Conservation (phyloP, 1,140 invertebrate genomes). For the Drosophila willistoni region DNA sequence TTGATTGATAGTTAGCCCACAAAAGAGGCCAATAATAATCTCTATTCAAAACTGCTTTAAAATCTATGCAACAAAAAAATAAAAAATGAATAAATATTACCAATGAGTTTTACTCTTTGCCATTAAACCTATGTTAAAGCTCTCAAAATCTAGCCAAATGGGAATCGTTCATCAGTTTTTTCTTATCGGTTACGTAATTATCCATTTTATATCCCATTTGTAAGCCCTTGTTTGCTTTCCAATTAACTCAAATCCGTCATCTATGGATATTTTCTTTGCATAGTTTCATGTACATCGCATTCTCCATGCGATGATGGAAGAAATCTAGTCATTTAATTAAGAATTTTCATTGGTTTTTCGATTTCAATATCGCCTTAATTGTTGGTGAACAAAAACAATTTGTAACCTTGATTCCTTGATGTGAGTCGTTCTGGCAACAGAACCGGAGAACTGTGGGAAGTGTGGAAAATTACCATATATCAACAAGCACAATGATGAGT, state of each 20-base stretch:
- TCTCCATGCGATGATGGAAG: not conserved
- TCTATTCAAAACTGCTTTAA: not conserved
- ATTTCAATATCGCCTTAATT: conserved; percentile 3
- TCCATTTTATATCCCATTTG: too few relatives aligned
- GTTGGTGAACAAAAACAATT: conserved; percentile 14
- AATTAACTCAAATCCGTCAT: too few relatives aligned
- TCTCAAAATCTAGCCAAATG: too few relatives aligned
- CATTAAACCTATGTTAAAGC: too few relatives aligned
- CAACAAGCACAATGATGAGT: conserved; percentile 13
- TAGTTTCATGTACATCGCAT: not conserved
- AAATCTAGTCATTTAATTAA: conserved; percentile 2
- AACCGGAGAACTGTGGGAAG: not conserved
- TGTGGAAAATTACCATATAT: not conserved
- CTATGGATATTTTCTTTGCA: not conserved
- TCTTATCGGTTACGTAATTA: too few relatives aligned
- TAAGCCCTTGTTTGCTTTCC: too few relatives aligned
- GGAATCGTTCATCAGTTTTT: too few relatives aligned
- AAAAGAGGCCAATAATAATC: not conserved
- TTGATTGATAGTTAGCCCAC: not conserved
- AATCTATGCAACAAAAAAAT: too few relatives aligned
- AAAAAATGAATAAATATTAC: too few relatives aligned
- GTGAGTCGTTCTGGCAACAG: not conserved
- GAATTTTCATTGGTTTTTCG: not conserved
- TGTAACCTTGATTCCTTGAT: conserved; percentile 16
- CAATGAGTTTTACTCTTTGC: too few relatives aligned